Conservation (phyloP, 2,113 vertebrate species). For the Cebidichthys violaceus region DNA sequence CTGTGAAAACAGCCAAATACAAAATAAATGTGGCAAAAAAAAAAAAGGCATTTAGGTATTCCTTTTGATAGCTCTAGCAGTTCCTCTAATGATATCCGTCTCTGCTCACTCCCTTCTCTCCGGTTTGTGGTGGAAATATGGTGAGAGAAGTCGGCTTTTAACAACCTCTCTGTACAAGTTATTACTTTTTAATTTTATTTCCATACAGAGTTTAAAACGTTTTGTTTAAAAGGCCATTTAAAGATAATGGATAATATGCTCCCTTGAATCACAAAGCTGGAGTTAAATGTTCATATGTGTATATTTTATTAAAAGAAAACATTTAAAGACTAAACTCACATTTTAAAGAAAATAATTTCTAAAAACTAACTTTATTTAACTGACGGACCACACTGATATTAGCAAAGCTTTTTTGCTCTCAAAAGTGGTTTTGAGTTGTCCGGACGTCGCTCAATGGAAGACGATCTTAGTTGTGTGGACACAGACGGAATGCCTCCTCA, state of each 20-base stretch:
- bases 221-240: slow-evolving; percentile 29
- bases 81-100: slow-evolving; percentile 4
- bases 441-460: slow-evolving; percentile 38
- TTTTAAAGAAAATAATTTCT: slow-evolving; percentile 60
- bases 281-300: slow-evolving; percentile 74
- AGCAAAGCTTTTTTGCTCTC: slow-evolving; percentile 26
- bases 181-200: slow-evolving; percentile 9
- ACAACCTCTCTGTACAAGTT: slow-evolving; percentile 20
- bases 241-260: slow-evolving; percentile 28
- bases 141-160: slow-evolving; percentile 6
- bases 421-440: slow-evolving; percentile 23
- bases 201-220: slow-evolving; percentile 24
- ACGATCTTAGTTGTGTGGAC: slow-evolving; percentile 40
- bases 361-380: slow-evolving; percentile 70
- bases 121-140: slow-evolving; percentile 24
- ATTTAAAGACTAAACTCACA: slow-evolving; percentile 60
- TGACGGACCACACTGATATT: slow-evolving; percentile 50
- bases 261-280: slow-evolving; percentile 59
- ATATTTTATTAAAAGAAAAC: slow-evolving; percentile 63
- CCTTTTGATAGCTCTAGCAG: slow-evolving; percentile 34
- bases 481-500: slow-evolving; percentile 41
- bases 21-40: slow-evolving; percentile 58
- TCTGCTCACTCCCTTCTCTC: slow-evolving; percentile 1
- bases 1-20: slow-evolving; percentile 46
- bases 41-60: slow-evolving; percentile 69